Conservation (phyloP, 30 jellyfish, hydroid and myxozoan genomes). For the Chironex yamaguchii region DNA sequence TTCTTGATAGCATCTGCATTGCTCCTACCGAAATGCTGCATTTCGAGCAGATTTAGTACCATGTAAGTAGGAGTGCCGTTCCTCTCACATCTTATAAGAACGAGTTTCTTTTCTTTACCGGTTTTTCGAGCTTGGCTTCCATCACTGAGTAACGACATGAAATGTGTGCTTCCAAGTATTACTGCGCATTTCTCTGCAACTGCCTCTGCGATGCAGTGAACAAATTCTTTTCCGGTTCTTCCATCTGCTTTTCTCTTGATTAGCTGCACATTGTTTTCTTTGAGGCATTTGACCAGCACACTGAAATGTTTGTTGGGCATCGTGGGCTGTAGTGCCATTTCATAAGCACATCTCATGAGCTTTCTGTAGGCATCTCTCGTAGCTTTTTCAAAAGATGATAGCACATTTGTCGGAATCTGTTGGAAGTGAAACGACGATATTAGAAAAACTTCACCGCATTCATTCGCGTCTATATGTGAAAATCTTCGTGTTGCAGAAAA, state of each 20-base stretch:
- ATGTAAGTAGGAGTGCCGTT: conserved; percentile 38
- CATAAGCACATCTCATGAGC: conserved; percentile 51
- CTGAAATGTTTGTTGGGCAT: conserved; percentile 66
- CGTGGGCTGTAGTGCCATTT: conserved; percentile 60
- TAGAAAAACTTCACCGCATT: no score
- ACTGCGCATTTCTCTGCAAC: conserved; percentile 38
- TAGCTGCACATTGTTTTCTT: conserved; percentile 28
- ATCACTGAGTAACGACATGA: conserved; percentile 36
- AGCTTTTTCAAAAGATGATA: conserved; percentile 33
- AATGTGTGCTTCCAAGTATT: conserved; percentile 12
- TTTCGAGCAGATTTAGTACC: conserved; percentile 28
- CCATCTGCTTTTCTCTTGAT: conserved; percentile 30
- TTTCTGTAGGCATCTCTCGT: conserved; percentile 54
- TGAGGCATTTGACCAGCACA: conserved; percentile 42
- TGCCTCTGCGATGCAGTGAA: conserved; percentile 48
- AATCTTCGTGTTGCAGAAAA: no score
- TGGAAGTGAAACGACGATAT: neutral
- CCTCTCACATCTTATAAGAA: conserved; percentile 40
- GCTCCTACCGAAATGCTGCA: conserved; percentile 15
- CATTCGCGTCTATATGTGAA: no score
- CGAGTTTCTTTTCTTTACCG: conserved; percentile 48
- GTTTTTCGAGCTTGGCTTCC: conserved; percentile 66
- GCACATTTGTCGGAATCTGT: conserved; percentile 42
- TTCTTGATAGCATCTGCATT: conserved; percentile 17
- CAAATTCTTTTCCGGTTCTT: conserved; percentile 13